These are phyloP conservation scores for Chymomyza procnemis DNA, from an alignment of 2,888 invertebrate species.

Conservation along the genomic window DNA sequence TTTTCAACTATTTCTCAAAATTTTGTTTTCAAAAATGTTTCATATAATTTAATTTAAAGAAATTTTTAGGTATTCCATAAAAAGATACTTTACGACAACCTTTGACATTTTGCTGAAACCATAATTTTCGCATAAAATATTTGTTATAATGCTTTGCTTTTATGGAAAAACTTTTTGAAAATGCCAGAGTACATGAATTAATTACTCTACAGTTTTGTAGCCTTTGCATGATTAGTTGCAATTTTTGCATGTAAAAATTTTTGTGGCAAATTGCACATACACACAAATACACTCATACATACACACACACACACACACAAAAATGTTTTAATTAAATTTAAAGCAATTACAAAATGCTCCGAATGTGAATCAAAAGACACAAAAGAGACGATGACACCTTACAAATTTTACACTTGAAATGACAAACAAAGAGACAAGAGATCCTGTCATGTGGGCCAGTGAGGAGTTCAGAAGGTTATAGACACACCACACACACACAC, in stretches of 20 bases:
- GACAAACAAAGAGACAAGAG: constrained; percentile 46
- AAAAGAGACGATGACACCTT: constrained; percentile 50
- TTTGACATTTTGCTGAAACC: neutral
- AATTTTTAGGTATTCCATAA: too few relatives aligned
- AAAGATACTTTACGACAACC: too few relatives aligned
- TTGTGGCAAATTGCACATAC: neutral
- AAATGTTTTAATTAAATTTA: constrained; percentile 70
- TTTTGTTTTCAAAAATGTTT: too few relatives aligned
- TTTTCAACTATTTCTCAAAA: too few relatives aligned
- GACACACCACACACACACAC: too few relatives aligned
- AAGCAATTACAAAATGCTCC: constrained; percentile 61
- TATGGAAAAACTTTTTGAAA: neutral
- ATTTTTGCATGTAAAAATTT: constrained; percentile 6
- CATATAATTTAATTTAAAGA: too few relatives aligned
- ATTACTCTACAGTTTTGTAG: too few relatives aligned
- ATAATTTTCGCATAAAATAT: neutral
- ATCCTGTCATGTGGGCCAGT: neutral
- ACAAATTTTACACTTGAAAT: constrained; percentile 64
- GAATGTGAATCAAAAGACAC: constrained; percentile 50
- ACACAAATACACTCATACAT: too few relatives aligned
- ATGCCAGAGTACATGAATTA: too few relatives aligned
- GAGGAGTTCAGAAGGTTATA: neutral
- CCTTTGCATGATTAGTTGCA: neutral
- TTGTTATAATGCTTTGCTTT: constrained; percentile 1
- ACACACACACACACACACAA: constrained; percentile 12